Base-by-base conservation (phyloP, 92 coral and sea anemone genomes). In the Porites divaricata region DNA sequence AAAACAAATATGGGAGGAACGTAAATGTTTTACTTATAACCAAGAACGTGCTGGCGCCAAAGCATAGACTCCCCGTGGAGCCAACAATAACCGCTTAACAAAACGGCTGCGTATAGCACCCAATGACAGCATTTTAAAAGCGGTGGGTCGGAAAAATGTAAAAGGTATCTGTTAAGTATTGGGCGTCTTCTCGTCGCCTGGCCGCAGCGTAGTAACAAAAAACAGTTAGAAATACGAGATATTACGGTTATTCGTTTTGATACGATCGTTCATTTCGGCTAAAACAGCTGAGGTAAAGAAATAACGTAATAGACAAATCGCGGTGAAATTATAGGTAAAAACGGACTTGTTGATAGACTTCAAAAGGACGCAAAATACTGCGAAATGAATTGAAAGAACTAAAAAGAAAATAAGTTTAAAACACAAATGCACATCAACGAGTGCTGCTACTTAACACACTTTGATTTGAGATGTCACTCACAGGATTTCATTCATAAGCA, bases 1-100 rank as follows among this genome's bases (percentile, higher is more conserved):
- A 71, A 85, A 78, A 85, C 77, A 70, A 68, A 70, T 66, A 45
- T 45, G 59, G 19, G 59, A 77, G 58, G 13, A 19, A 80, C 75
- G 63, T 13, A 10, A 50, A 66, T 50, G 88, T 65, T 76, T 76
- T 85, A 64, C 54, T 59, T 63, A 78, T 48, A 62, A 49, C 26
- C 51, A 69, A 50, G 75, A 53, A 63, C 76, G 76, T 54, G 73
- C 70, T 85, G 92, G 92, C 86, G 87, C 89, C 92, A 53, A 79
- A 81, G 76, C 48, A 63, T 23, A 58, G 51, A 56, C 79, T 50
- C 81, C 87, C 92, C 65, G 82, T 65, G 28, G 92, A 13, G 81
- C 45, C 51, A 61, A 1, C 41, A 21, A 63, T 51, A 73, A 82
- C 78, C 77, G 71, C 86, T 63, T 63, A 71, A 41, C 53, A 72